Conservation (phyloP, 2,888 invertebrate genomes). For the Tanytarsus gracilentus region DNA sequence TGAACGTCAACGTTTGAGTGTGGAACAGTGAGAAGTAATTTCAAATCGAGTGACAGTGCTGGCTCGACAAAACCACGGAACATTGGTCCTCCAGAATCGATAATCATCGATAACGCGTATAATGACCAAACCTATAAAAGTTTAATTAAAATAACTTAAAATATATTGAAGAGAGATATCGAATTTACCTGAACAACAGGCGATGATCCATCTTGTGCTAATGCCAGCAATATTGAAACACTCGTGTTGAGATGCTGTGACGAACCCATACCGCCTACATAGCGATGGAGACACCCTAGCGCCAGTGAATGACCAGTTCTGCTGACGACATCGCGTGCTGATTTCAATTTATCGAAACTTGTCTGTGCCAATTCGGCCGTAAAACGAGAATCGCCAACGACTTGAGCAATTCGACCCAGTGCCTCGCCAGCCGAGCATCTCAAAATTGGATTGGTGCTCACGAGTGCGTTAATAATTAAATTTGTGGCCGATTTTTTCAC, state of each 20-base stretch:
- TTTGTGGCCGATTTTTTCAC: constrained; percentile 75
- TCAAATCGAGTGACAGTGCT: constrained; percentile 79
- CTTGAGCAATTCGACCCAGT: constrained; percentile 85
- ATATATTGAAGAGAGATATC: too few species aligned
- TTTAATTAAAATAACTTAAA: too few species aligned
- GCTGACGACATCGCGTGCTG: constrained; percentile 77
- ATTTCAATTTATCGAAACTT: constrained; percentile 79
- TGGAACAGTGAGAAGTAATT: constrained; percentile 80
- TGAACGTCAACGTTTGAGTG: constrained; percentile 86
- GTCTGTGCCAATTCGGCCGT: constrained; percentile 83
- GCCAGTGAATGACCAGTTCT: constrained; percentile 83
- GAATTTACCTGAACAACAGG: constrained; percentile 95
- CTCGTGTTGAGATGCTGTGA: constrained; percentile 91
- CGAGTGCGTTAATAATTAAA: constrained; percentile 69
- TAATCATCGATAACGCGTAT: constrained; percentile 89
- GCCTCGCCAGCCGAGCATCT: constrained; percentile 94
- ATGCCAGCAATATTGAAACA: constrained; percentile 84
- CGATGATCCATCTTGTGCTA: constrained; percentile 88
- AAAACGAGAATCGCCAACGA: constrained; percentile 75
- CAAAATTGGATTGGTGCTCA: constrained; percentile 65
- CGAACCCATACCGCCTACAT: constrained; percentile 92
- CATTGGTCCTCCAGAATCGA: constrained; percentile 98
- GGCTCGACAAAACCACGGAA: constrained; percentile 96
- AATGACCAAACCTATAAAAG: too few species aligned
- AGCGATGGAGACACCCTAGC: constrained; percentile 90